These are phyloP conservation scores for Entomobrya multifasciata DNA, from an alignment of 2,888 invertebrate genomes.

Conservation along the genomic window DNA sequence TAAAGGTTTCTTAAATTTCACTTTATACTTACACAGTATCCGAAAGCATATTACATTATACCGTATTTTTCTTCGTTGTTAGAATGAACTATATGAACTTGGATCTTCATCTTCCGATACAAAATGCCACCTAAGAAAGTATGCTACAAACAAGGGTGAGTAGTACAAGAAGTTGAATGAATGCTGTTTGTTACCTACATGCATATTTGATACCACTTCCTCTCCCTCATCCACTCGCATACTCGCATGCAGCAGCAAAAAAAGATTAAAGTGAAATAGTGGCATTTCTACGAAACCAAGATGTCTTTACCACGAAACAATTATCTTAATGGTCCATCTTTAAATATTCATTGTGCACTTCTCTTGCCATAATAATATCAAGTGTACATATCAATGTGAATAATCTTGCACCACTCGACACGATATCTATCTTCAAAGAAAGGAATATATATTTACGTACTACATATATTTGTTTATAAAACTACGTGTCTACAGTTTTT, in stretches of 20 bases:
- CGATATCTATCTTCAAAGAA: neutral
- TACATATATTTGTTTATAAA: no score
- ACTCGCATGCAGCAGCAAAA: constrained; percentile 3
- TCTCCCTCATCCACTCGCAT: neutral
- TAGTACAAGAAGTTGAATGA: neutral
- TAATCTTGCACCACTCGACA: neutral
- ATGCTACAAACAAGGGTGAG: neutral
- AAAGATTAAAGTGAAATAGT: constrained; percentile 69
- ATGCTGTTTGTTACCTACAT: neutral
- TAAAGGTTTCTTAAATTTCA: no score
- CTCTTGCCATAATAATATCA: constrained; percentile 60
- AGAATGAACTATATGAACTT: neutral
- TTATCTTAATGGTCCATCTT: constrained; percentile 70
- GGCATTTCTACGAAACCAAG: constrained; percentile 59
- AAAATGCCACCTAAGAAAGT: neutral
- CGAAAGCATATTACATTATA: no score
- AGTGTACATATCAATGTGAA: constrained; percentile 31
- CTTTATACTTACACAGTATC: no score
- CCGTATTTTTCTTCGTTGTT: no score
- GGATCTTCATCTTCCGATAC: neutral
- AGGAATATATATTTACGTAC: neutral
- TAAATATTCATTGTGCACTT: constrained; percentile 71
- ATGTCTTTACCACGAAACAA: constrained; percentile 68
- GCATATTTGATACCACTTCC: neutral
- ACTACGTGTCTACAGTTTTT: neutral